Evolutionary conservation across 2,888 invertebrate species (phyloP).

Genomic region (Aleiodes alternator): DNA sequence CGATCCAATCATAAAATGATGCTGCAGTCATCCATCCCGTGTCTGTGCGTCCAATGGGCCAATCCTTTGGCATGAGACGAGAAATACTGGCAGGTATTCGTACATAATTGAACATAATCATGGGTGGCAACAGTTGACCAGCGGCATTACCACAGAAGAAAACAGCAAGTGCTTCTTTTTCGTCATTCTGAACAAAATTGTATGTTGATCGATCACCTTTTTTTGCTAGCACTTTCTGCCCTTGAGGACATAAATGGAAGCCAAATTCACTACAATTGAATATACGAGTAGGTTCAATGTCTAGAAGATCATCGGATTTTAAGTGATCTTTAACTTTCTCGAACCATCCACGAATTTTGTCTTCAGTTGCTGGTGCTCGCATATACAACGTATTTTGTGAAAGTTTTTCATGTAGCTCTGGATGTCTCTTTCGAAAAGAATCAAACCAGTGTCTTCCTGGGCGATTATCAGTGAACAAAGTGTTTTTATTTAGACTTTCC

Average conservation of each 20-base stretch:
- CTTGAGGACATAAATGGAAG: constrained; percentile 61
- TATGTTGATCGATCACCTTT: constrained; percentile 56
- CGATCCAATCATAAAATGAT: constrained; percentile 70
- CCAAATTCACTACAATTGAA: constrained; percentile 63
- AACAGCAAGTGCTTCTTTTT: constrained; percentile 58
- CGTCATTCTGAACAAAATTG: constrained; percentile 52
- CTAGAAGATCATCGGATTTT: constrained; percentile 44
- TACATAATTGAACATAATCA: neutral
- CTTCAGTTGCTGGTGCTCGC: constrained; percentile 59
- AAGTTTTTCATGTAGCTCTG: constrained; percentile 53
- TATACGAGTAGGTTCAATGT: constrained; percentile 57
- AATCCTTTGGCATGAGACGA: neutral
- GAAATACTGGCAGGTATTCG: neutral
- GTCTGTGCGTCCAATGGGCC: constrained; percentile 58
- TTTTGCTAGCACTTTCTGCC: constrained; percentile 54
- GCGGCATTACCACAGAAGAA: constrained; percentile 59
- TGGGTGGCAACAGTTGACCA: constrained; percentile 42
- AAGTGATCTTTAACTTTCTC: constrained; percentile 55
- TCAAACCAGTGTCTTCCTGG: constrained; percentile 63
- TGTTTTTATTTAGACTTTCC: constrained; percentile 39
- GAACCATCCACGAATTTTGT: constrained; percentile 60
- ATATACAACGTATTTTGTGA: constrained; percentile 58
- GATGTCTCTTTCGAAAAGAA: constrained; percentile 58
- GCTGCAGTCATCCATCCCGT: constrained; percentile 74
- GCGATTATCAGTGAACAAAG: constrained; percentile 57